Evolutionary conservation across 2,888 invertebrate genomes (phyloP), one percentile per base, ranked within the genome.

Genomic region (Suillia variegata): DNA sequence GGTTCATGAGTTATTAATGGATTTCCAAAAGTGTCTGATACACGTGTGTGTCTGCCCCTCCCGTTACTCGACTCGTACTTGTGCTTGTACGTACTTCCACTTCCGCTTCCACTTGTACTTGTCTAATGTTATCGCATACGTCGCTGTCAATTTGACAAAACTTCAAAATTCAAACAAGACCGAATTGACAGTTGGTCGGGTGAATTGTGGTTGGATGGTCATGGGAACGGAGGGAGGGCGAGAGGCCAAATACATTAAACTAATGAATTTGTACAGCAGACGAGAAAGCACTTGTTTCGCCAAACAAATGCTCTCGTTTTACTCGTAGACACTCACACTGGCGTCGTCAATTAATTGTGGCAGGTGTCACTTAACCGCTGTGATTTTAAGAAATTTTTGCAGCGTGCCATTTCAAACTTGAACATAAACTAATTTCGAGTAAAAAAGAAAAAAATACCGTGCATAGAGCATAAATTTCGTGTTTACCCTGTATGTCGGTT

Each of bases 1-100:
- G 18, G 45, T 20, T 45, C 18, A 38, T 56, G 21, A 24, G 56
- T 56, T 56, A 56, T 56, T 56, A 56, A 56, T 56, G 50, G 34
- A 20, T 54, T 42, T 42, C n/a, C 8, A 24, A 38, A 54, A 15
- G n/a, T n/a, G n/a, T n/a, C n/a, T n/a, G n/a, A n/a, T n/a, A n/a
- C n/a, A n/a, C n/a, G n/a, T n/a, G n/a, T n/a, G n/a, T n/a, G n/a
- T n/a, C n/a, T n/a, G n/a, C n/a, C n/a, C n/a, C n/a, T n/a, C n/a
- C n/a, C n/a, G n/a, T n/a, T n/a, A n/a, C n/a, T n/a, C n/a, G n/a
- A n/a, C n/a, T n/a, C n/a, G n/a, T n/a, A n/a, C n/a, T n/a, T n/a
- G n/a, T n/a, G n/a, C n/a, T n/a, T n/a, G n/a, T n/a, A n/a, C n/a
- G n/a, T n/a, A n/a, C 64, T 64, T 59, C 38, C 20, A 18, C 45